phyloP scores from a whole-genome alignment of 2,113 vertebrate genomes.

The Mus musculus region DNA sequence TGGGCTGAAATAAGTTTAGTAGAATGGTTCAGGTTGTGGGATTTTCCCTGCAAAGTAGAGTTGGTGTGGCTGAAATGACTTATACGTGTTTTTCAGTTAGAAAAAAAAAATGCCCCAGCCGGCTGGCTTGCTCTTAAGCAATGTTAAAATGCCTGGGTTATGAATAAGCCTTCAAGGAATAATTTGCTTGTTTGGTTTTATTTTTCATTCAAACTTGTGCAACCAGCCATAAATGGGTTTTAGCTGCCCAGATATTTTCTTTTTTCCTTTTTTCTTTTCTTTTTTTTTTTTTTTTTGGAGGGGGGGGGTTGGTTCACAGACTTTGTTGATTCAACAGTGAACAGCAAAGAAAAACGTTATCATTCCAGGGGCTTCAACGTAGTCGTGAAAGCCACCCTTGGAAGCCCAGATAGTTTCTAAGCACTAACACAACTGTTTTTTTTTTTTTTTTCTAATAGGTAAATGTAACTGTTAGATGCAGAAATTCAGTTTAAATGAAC shows the following conservation, averaged over 20 bases:
- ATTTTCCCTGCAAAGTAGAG: neutral
- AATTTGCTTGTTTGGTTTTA: neutral
- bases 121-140: neutral
- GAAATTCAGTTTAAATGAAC: constrained; percentile 32
- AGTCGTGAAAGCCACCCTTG: no score
- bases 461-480: neutral
- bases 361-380: no score
- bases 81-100: neutral
- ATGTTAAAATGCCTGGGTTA: neutral
- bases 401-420: neutral
- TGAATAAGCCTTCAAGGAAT: neutral
- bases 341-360: no score
- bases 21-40: neutral
- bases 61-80: neutral
- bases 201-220: constrained; percentile 4
- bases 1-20: neutral
- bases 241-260: constrained; percentile 2
- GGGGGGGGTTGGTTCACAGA: no score
- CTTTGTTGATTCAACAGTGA: no score
- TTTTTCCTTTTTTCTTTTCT: no score
- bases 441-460: neutral
- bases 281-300: no score
- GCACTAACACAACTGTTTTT: neutral
- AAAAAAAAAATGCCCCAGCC: neutral
- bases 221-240: neutral